These are phyloP conservation scores for Empidonax traillii DNA, from an alignment of 2,113 vertebrate species.

Conservation along the genomic window DNA sequence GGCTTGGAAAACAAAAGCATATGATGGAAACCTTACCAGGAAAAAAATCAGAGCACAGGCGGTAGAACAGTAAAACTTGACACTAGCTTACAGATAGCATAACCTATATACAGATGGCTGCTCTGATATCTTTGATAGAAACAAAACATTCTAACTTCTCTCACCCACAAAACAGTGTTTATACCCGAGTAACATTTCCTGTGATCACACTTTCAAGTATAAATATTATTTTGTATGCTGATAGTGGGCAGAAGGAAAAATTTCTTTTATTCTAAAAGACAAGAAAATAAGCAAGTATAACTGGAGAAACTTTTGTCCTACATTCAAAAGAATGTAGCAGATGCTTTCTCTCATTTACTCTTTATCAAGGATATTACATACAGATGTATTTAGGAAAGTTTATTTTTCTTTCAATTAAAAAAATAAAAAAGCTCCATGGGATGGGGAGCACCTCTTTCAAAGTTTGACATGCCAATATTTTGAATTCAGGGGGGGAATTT, in stretches of 20 bases:
- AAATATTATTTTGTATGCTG: conserved; percentile 44
- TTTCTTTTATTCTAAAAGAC: conserved; percentile 11
- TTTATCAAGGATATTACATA: conserved; percentile 48
- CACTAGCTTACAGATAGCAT: neutral
- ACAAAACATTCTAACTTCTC: neutral
- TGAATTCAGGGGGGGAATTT: neutral
- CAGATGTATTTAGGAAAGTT: conserved; percentile 44
- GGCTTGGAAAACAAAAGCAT: neutral
- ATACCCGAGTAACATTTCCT: conserved; percentile 20
- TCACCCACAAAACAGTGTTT: neutral
- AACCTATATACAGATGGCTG: neutral
- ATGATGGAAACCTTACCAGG: neutral
- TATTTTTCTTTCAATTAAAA: conserved; percentile 44
- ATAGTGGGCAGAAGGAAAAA: neutral
- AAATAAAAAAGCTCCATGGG: neutral
- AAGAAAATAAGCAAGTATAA: conserved; percentile 35
- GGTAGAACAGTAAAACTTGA: neutral
- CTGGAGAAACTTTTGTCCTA: neutral
- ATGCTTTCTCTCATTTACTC: conserved; percentile 52
- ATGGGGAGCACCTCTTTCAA: neutral
- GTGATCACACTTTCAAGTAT: conserved; percentile 11
- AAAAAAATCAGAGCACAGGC: neutral
- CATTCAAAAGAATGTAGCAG: conserved; percentile 20
- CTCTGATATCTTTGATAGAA: neutral
- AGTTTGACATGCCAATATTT: neutral